Base-by-base conservation (phyloP, 2,888 invertebrate genomes). In the Dorcus hopei region DNA sequence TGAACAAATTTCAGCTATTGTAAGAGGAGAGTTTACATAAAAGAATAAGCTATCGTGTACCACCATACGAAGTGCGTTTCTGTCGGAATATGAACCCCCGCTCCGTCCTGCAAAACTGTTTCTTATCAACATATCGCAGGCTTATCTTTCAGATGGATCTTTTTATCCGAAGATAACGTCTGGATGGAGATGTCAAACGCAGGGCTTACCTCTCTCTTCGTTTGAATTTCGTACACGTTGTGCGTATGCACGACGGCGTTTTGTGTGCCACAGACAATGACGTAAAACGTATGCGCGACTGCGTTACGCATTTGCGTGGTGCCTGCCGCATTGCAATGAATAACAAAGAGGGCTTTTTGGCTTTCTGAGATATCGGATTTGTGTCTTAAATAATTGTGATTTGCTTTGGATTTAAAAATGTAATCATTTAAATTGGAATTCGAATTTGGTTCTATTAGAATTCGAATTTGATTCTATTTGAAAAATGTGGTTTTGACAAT, bases 141-240 rank as follows among this genome's bases (percentile, higher is more conserved):
- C 53, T 72, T 76, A 75, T 76, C 76, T 68, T 47, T 39, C 63
- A 74, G 77, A 77, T 77, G 68, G 69, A 77, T 77, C 77, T 77
- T 72, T 77, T 77, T 77, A 74, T 73, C 73, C 70, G 59, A 59
- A 71, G 74, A 74, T 74, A 75, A 65, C 63, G 69, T 62, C 65
- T 67, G 70, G 73, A 78, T 78, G 73, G 73, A 78, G 77, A 77
- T 74, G 78, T 78, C 78, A 78, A 76, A 78, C 73, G 71, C 77
- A 78, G 61, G 61, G 54, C 9, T 54, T 45, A 52, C 59, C 59
- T 7, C 48, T 23, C 11, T 55, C 14, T 52, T 61, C 61, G 9
- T 54, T 52, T 14, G 53, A 55, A 55, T 61, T 61, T 45, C 8
- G 45, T 45, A 19, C 14, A 45, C 45, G 45, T 45, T 23, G 45